phyloP scores from a whole-genome alignment of 92 coral and sea anemone species.

The Porites divaricata region DNA sequence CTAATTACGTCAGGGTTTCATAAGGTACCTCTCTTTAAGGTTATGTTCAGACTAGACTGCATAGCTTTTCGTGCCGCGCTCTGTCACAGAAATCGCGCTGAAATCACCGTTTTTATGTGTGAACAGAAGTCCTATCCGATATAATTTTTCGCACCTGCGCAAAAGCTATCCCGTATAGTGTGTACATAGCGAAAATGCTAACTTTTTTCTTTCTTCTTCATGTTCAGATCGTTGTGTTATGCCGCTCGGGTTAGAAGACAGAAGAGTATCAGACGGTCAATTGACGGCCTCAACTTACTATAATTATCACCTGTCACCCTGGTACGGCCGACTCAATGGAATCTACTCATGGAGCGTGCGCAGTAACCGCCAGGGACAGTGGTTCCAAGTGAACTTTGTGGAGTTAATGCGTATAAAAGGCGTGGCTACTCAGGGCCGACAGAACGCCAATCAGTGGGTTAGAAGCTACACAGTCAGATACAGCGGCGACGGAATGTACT shows the following conservation, averaged over 20 bases:
- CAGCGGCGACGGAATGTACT: conserved; percentile 72
- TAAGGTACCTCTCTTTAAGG: no score
- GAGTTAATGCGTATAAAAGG: conserved; percentile 68
- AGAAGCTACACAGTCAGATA: conserved; percentile 67
- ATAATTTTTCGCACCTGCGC: no score
- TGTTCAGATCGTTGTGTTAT: conserved; percentile 76
- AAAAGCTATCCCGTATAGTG: no score
- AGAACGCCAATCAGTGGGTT: conserved; percentile 83
- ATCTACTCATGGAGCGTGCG: conserved; percentile 77
- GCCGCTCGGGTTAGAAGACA: conserved; percentile 95
- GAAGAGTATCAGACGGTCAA: conserved; percentile 74
- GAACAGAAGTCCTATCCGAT: no score
- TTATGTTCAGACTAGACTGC: no score
- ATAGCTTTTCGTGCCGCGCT: no score
- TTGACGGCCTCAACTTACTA: conserved; percentile 75
- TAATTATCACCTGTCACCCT: conserved; percentile 64
- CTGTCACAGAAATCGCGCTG: no score
- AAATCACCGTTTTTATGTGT: no score
- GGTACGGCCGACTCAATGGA: conserved; percentile 74
- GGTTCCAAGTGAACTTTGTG: conserved; percentile 64
- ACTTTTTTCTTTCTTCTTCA: no score
- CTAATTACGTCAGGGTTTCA: no score
- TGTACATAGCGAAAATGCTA: no score
- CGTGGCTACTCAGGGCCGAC: conserved; percentile 90
- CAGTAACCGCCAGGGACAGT: conserved; percentile 45